Percentiles rank a stretch among this genome's conserved stretches.
Conservation (phyloP, 1,140 invertebrate genomes). For the Leptestheria dahalacensis region DNA sequence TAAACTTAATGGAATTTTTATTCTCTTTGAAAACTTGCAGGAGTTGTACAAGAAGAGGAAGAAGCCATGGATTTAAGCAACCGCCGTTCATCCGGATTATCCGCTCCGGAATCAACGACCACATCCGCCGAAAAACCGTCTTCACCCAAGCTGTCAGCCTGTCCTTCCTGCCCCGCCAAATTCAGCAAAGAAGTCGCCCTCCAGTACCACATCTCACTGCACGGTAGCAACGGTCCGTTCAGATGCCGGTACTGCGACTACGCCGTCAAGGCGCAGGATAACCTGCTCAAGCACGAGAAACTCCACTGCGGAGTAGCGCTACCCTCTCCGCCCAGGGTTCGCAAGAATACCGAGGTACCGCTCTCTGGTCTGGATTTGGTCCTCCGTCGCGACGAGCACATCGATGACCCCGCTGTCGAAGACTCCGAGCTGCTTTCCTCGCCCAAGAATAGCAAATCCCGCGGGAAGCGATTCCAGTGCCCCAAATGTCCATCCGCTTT, state of each 20-base stretch:
- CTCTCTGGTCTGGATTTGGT: slow-evolving; percentile 37
- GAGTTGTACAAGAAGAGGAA: slow-evolving; percentile 12
- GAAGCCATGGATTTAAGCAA: slow-evolving; percentile 3
- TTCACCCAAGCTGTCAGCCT: background rate
- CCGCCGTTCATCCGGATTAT: background rate
- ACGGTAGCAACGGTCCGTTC: slow-evolving; percentile 47
- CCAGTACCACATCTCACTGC: slow-evolving; percentile 52
- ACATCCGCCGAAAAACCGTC: background rate
- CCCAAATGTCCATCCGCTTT: slow-evolving; percentile 76
- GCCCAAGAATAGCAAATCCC: slow-evolving; percentile 48
- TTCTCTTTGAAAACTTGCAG: no score
- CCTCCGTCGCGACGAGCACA: slow-evolving; percentile 37
- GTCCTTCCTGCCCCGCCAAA: slow-evolving; percentile 40
- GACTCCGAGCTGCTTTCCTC: background rate
- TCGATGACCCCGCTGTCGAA: background rate
- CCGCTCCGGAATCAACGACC: background rate
- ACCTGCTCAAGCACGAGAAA: slow-evolving; percentile 55
- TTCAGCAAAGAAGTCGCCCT: slow-evolving; percentile 51
- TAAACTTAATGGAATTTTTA: no score
- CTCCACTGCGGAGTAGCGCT: slow-evolving; percentile 33
- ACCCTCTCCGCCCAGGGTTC: slow-evolving; percentile 13
- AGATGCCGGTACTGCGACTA: slow-evolving; percentile 73
- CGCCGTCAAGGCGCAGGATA: slow-evolving; percentile 56
- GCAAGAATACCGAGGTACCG: slow-evolving; percentile 28
- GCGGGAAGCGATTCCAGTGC: slow-evolving; percentile 65